These are phyloP conservation scores for Hermaeophaga mercurialis DNA, from an alignment of 2,888 invertebrate species.

Conservation along the genomic window DNA sequence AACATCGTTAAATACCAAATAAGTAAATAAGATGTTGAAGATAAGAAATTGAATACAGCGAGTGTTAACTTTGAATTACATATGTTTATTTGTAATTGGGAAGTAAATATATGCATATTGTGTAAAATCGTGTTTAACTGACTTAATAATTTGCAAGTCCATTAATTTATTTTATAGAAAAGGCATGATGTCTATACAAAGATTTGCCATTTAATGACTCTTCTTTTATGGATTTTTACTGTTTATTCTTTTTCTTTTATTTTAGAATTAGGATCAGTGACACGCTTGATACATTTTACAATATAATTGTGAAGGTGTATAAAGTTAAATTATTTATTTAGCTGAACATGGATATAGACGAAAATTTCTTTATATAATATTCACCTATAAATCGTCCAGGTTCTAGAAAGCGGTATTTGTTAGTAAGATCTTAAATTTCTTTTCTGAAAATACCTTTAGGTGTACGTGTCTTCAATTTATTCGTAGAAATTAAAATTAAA, in stretches of 20 bases:
- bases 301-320: too few relatives aligned
- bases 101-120: constrained; percentile 4
- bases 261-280: too few relatives aligned
- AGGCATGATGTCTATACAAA: too few relatives aligned
- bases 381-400: constrained; percentile 6
- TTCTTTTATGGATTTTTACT: too few relatives aligned
- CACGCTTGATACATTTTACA: too few relatives aligned
- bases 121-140: constrained; percentile 4
- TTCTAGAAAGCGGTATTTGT: constrained; percentile 14
- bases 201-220: too few relatives aligned
- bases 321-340: too few relatives aligned
- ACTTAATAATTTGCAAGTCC: too few relatives aligned
- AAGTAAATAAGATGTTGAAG: constrained; percentile 6
- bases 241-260: too few relatives aligned
- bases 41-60: background rate
- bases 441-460: constrained; percentile 25
- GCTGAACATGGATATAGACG: background rate
- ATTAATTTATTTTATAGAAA: too few relatives aligned
- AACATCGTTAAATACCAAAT: constrained; percentile 18
- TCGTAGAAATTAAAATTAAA: constrained; percentile 40
- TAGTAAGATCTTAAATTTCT: constrained; percentile 15
- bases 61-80: constrained; percentile 11
- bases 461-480: constrained; percentile 33
- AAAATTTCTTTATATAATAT: constrained; percentile 6
- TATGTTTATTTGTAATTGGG: constrained; percentile 10